Percentiles rank a stretch among this genome's conserved stretches.
phyloP scores from a whole-genome alignment of 53 echinoderm and acorn worm species.

The Holothuria scabra region DNA sequence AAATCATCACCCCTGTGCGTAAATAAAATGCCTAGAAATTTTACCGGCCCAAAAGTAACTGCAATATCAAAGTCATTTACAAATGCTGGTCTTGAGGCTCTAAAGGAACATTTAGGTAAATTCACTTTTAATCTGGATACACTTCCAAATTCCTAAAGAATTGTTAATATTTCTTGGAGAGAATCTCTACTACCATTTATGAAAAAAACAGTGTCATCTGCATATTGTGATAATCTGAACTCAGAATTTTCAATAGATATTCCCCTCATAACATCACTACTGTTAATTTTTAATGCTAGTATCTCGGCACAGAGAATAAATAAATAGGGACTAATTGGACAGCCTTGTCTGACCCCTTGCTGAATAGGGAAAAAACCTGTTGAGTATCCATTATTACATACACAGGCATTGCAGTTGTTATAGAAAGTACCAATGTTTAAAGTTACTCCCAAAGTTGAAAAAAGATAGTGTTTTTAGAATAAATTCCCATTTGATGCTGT shows the following conservation, averaged over 20 bases:
- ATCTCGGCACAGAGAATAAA: not conserved
- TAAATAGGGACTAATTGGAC: slow-evolving; percentile 24
- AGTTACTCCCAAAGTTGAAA: not conserved
- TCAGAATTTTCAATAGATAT: too few relatives aligned
- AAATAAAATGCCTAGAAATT: slow-evolving; percentile 1
- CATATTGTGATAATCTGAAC: not conserved
- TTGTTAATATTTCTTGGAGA: not conserved
- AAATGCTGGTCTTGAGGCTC: not conserved
- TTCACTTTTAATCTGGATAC: slow-evolving; percentile 15
- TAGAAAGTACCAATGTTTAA: too few relatives aligned
- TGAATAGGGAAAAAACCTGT: slow-evolving; percentile 3
- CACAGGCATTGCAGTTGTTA: not conserved
- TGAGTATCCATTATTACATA: not conserved
- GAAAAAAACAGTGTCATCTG: slow-evolving; percentile 23
- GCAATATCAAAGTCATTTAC: slow-evolving; percentile 8
- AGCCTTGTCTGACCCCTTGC: too few relatives aligned
- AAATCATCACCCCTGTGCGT: not conserved
- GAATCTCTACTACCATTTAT: not conserved
- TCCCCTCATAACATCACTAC: not conserved
- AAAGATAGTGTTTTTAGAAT: slow-evolving; percentile 1
- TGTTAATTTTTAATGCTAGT: not conserved
- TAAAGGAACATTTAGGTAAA: not conserved
- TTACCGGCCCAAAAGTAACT: slow-evolving; percentile 7
- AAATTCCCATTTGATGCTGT: not conserved
- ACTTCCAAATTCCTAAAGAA: not conserved